A percentile compares a stretch with the other conserved stretches of the same genome.
These are phyloP conservation scores for Aleiodes leptofemur DNA, from an alignment of 2,888 invertebrate species.

Conservation along the genomic window DNA sequence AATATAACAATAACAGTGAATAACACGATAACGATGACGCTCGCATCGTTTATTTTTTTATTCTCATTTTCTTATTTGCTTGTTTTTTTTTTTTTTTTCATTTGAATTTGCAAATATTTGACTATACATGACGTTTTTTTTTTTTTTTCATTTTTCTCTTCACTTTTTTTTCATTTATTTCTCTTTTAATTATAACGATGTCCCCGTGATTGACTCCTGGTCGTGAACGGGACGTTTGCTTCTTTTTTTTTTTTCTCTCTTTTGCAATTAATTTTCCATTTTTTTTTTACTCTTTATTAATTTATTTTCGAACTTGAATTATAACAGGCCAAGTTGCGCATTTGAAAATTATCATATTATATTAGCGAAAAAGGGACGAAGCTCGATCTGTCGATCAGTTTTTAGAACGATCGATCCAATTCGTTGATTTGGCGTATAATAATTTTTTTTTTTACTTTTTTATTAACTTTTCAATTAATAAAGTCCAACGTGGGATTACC, in stretches of 20 bases:
- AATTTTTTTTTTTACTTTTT: constrained; percentile 15
- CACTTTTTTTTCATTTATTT: too few relatives aligned
- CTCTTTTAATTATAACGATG: constrained; percentile 39
- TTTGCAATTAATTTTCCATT: not conserved
- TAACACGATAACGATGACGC: constrained; percentile 48
- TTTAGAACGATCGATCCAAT: constrained; percentile 39
- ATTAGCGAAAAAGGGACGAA: constrained; percentile 46
- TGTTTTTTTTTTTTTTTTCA: not conserved
- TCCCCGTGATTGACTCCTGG: constrained; percentile 42
- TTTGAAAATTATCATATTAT: constrained; percentile 38
- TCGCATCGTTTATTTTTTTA: constrained; percentile 41
- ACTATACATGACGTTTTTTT: constrained; percentile 43
- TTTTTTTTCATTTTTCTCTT: constrained; percentile 8
- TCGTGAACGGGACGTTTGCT: constrained; percentile 34
- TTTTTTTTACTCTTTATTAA: not conserved
- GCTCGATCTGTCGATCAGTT: constrained; percentile 45
- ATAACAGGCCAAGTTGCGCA: constrained; percentile 46
- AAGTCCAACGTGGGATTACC: constrained; percentile 39
- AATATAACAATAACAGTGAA: constrained; percentile 50
- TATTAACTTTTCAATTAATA: constrained; percentile 10
- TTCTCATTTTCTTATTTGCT: not conserved
- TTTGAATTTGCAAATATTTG: constrained; percentile 33
- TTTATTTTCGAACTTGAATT: constrained; percentile 39
- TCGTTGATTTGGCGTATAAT: constrained; percentile 43
- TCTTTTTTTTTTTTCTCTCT: constrained; percentile 1